Evolutionary conservation across 2,888 invertebrate species (phyloP).

Genomic region (Adelognathus sp.): DNA sequence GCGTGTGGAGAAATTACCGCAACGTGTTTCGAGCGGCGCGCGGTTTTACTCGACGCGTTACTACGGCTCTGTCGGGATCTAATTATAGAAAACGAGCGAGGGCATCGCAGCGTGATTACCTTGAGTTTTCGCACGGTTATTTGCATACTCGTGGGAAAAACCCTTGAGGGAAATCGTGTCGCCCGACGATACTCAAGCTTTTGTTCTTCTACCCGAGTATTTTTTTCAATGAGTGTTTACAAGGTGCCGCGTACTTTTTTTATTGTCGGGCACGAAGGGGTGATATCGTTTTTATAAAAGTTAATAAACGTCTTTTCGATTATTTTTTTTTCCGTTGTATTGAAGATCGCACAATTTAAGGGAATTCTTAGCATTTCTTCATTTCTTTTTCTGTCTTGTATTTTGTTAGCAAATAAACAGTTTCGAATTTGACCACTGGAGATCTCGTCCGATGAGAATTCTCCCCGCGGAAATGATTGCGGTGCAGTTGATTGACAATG

Average conservation of each 20-base stretch:
- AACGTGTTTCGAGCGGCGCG: background rate
- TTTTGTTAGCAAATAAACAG: background rate
- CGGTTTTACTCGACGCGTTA: conserved; percentile 1
- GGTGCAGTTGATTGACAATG: no score
- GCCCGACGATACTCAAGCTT: background rate
- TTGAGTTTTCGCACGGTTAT: conserved; percentile 34
- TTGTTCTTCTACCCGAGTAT: background rate
- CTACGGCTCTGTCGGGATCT: conserved; percentile 22
- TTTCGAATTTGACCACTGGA: background rate
- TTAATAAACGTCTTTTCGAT: background rate
- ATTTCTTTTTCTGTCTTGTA: background rate
- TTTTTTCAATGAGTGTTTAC: background rate
- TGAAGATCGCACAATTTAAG: background rate
- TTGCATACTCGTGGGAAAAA: conserved; percentile 26
- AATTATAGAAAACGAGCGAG: conserved; percentile 44
- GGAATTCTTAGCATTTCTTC: background rate
- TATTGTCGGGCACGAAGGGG: background rate
- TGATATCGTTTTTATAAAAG: background rate
- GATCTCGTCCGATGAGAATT: background rate
- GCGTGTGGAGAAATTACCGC: background rate
- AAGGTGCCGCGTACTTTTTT: background rate
- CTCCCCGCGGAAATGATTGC: no score
- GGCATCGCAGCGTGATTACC: conserved; percentile 37
- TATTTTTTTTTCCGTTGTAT: background rate
- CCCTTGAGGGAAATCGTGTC: background rate